Conservation (phyloP, 30 jellyfish, hydroid and myxozoan genomes). For the Aurelia coerulea region DNA sequence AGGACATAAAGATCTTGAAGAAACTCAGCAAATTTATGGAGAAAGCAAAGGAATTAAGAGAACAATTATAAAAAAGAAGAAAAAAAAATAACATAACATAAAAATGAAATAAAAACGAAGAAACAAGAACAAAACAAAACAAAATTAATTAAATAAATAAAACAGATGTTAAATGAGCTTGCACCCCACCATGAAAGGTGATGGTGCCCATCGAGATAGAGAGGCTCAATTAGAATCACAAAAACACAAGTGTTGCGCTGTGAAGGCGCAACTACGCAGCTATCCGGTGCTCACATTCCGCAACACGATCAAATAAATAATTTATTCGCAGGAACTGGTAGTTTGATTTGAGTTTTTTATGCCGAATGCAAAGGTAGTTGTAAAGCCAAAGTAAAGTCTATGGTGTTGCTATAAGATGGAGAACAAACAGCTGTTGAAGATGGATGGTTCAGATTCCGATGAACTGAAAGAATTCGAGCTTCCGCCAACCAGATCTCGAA, state of each 20-base stretch:
- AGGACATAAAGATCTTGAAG: no score
- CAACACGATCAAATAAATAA: not conserved
- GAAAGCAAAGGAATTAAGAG: no score
- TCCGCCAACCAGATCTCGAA: constrained; percentile 83
- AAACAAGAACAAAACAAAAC: no score
- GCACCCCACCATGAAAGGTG: no score
- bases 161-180: no score
- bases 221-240: no score
- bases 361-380: not conserved
- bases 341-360: not conserved
- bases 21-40: no score
- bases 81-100: no score
- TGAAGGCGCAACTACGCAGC: not conserved
- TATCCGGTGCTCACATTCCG: not conserved
- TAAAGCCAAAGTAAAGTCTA: not conserved
- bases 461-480: constrained; percentile 83
- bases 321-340: not conserved
- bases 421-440: constrained; percentile 75
- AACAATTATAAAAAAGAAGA: no score
- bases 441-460: constrained; percentile 77
- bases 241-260: not conserved
- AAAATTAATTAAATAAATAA: no score
- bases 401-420: constrained; percentile 49
- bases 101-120: no score
- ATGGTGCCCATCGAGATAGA: no score